A percentile compares a stretch with the other conserved stretches of the same genome.
Conservation (phyloP, 2,888 invertebrate species). For the Lasioglossum oenotherae region DNA sequence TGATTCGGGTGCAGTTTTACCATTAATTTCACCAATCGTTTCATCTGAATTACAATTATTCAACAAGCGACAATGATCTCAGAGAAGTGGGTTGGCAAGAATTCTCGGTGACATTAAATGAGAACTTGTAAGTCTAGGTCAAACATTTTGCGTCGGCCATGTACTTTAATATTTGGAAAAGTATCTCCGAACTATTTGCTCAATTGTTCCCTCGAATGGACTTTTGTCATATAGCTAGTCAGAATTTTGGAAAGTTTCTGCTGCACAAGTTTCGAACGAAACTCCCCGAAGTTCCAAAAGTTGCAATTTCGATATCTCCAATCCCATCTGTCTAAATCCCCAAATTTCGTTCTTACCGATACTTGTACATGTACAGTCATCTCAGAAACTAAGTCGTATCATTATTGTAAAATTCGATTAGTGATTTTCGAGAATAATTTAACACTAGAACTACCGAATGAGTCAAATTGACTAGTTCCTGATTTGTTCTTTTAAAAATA, state of each 20-base stretch:
- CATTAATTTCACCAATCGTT: too few species aligned
- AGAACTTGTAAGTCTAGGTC: background rate
- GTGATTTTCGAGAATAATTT: background rate
- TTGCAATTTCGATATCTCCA: slow-evolving; percentile 2
- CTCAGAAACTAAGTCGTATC: background rate
- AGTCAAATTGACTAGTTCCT: too few species aligned
- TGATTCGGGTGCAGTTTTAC: background rate
- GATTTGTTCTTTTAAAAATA: too few species aligned
- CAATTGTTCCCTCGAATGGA: slow-evolving; percentile 1
- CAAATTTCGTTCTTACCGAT: background rate
- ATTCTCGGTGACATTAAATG: background rate
- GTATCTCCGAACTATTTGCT: background rate
- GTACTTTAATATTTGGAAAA: background rate
- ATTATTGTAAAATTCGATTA: background rate
- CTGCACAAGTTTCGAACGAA: slow-evolving; percentile 1
- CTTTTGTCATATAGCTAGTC: background rate
- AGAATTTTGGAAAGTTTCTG: background rate
- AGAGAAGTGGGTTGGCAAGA: background rate
- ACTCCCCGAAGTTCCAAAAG: background rate
- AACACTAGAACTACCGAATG: too few species aligned
- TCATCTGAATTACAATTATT: too few species aligned
- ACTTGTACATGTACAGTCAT: too few species aligned
- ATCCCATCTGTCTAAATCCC: background rate
- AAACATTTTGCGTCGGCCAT: background rate
- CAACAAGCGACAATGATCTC: background rate